Evolutionary conservation across 2,113 vertebrate genomes (phyloP).

Genomic region (Poeciliopsis prolifica): DNA sequence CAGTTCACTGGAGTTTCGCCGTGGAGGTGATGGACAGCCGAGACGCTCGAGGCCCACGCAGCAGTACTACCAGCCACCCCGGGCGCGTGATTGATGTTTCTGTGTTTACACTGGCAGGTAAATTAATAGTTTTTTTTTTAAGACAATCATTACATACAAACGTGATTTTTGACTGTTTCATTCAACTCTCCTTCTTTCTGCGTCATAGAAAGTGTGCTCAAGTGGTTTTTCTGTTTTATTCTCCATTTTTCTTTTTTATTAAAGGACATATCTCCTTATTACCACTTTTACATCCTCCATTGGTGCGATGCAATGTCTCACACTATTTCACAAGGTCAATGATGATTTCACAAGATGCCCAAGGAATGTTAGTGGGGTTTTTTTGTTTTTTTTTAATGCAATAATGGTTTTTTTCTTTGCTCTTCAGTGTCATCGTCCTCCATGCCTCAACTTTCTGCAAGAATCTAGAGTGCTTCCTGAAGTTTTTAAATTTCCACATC

Average conservation of each 20-base stretch:
- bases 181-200: background rate
- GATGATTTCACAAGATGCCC: background rate
- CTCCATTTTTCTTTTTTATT: background rate
- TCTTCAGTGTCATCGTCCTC: slow-evolving; percentile 30
- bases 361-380: background rate
- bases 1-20: slow-evolving; percentile 91
- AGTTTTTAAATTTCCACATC: slow-evolving; percentile 38
- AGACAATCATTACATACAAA: slow-evolving; percentile 8
- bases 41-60: slow-evolving; percentile 92
- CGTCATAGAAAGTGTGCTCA: background rate
- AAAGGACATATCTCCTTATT: background rate
- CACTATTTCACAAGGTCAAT: background rate
- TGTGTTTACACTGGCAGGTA: slow-evolving; percentile 51
- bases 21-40: slow-evolving; percentile 94
- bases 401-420: slow-evolving; percentile 14
- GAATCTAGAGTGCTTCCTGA: slow-evolving; percentile 72
- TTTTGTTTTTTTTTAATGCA: background rate
- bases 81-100: slow-evolving; percentile 89
- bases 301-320: background rate
- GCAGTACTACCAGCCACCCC: slow-evolving; percentile 95
- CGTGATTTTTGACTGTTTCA: slow-evolving; percentile 6
- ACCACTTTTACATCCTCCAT: background rate
- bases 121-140: slow-evolving; percentile 12
- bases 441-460: slow-evolving; percentile 46
- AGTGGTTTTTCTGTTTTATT: background rate